A percentile compares a stretch with the other conserved stretches of the same genome.
Conservation (phyloP, 1,140 invertebrate genomes). For the Octopus sinensis region DNA sequence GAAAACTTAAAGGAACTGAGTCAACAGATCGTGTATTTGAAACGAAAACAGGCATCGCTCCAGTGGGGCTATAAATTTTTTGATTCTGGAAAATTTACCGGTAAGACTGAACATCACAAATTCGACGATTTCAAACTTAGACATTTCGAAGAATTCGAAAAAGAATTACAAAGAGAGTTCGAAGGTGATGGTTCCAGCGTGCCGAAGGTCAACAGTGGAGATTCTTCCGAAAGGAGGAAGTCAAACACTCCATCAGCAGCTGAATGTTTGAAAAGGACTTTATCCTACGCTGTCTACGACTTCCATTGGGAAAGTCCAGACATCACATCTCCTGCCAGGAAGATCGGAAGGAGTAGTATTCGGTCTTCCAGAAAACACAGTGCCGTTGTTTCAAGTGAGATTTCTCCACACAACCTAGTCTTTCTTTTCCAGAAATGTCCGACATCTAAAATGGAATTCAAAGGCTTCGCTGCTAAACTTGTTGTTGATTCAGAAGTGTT, state of each 20-base stretch:
- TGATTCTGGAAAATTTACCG: constrained; percentile 22
- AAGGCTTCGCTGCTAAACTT: constrained; percentile 34
- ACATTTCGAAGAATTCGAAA: constrained; percentile 47
- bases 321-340: constrained; percentile 33
- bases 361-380: not conserved
- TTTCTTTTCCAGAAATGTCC: constrained; percentile 34
- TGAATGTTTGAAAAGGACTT: constrained; percentile 27
- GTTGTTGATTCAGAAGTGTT: constrained; percentile 38
- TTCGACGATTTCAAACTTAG: constrained; percentile 40
- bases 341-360: not conserved
- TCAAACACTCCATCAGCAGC: constrained; percentile 11
- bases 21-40: constrained; percentile 10
- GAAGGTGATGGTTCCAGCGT: not conserved
- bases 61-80: constrained; percentile 48
- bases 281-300: constrained; percentile 39
- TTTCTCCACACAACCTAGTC: constrained; percentile 26
- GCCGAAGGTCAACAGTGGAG: not conserved
- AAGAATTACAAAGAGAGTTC: constrained; percentile 28
- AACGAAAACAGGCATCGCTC: constrained; percentile 14
- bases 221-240: not conserved
- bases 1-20: no score
- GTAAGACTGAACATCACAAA: constrained; percentile 21
- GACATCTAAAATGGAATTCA: constrained; percentile 24
- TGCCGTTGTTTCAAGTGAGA: not conserved
- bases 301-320: constrained; percentile 43